Base-by-base conservation (phyloP, 2,888 invertebrate species). In the Tetranychus truncatus region DNA sequence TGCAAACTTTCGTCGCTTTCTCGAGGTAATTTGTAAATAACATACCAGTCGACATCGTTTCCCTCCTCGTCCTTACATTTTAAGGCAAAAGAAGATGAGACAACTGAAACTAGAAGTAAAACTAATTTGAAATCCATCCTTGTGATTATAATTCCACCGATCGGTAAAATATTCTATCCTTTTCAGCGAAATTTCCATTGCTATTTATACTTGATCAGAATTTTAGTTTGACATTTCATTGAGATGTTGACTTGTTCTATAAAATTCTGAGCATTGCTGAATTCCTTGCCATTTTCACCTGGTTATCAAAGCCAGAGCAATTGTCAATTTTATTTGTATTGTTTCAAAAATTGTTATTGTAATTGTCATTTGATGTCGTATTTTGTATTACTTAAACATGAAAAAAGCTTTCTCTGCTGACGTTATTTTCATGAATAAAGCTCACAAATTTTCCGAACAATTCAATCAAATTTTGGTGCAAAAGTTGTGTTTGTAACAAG, bases 21-120 rank as follows among this genome's bases (percentile, higher is more conserved):
- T 75, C 76, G 77, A 15, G 78, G 78, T 9, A 78, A 20, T 75
- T 78, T 78, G 69, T 78, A 78, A 0, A 76, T 75, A 1, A 78
- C 75, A 76, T 67, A 89, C 89, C 89, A 90, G 82, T 89, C 89
- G 8, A 90, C 88, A 18, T 86, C 83, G 76, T 87, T 84, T 75
- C 88, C 87, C 77, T 85, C 84, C 80, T 89, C 88, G 83, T 89
- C 88, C 78, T 81, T 82, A 79, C 87, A 87, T 1, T 55, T 4
- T 55, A 55, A 55, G 9, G 55, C 55, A 55, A 55, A 55, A 1
- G 55, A 55, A 55, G 55, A 15, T 55, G 55, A 55, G 55, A 55
- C 9, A 55, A 55, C 55, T 9, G 55, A 55, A 55, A 55, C 55
- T 15, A 55, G 2, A 2, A 55, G 6, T 55, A 55, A 55, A 15